phyloP scores from a whole-genome alignment of 2,888 invertebrate species.

The Rhingia campestris region DNA sequence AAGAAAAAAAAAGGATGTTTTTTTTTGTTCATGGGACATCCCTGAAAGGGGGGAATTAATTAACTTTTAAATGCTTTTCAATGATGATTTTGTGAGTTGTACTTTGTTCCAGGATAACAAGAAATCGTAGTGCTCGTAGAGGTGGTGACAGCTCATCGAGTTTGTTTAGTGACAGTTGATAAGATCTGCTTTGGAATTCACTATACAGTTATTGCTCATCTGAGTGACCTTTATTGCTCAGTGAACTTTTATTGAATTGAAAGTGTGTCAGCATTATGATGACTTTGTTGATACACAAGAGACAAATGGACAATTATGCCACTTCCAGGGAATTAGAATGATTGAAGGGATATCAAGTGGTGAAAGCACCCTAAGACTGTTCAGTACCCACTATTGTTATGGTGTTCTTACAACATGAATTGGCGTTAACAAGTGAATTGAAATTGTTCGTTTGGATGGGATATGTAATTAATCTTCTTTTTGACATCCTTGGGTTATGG shows the following conservation, averaged over 20 bases:
- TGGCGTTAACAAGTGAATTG: no score
- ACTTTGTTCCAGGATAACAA: conserved; percentile 11
- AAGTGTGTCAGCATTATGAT: not conserved
- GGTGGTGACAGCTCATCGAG: conserved; percentile 3
- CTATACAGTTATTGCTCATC: conserved; percentile 42
- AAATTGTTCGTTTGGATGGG: no score
- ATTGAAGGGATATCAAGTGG: no score
- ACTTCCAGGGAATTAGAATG: no score
- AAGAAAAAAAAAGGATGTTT: conserved; percentile 27
- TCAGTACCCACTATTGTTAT: no score
- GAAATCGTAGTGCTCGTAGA: not conserved
- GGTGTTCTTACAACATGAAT: no score
- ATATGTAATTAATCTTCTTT: no score
- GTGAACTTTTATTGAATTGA: conserved; percentile 6
- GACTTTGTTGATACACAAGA: no score
- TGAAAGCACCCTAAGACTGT: no score
- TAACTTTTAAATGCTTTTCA: conserved; percentile 45
- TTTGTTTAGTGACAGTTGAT: conserved; percentile 30
- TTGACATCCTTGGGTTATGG: no score
- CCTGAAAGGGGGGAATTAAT: conserved; percentile 56
- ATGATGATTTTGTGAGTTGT: conserved; percentile 30
- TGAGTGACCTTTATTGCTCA: conserved; percentile 41
- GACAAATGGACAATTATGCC: no score
- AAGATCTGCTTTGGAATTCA: conserved; percentile 35
- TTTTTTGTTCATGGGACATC: conserved; percentile 34